A percentile compares a stretch with the other conserved stretches of the same genome.
Evolutionary conservation across 2,888 invertebrate genomes (phyloP).

Genomic region (Tineola bisselliella): DNA sequence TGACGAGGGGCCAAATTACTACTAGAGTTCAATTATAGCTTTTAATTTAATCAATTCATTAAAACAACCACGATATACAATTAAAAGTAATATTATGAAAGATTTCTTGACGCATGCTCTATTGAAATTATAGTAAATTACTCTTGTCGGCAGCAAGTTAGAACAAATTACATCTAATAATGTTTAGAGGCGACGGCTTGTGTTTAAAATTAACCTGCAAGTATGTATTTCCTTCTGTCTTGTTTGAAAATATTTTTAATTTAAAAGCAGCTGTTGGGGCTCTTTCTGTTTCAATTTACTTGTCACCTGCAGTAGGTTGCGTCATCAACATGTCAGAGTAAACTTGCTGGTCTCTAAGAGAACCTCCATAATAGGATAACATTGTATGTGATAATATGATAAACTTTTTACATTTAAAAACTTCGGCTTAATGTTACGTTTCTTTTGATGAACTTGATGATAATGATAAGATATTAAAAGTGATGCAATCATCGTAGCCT

Average conservation of each 20-base stretch:
- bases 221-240: neutral
- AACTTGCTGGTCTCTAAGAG: neutral
- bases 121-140: slow-evolving; percentile 17
- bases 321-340: neutral
- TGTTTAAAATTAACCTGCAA: slow-evolving; percentile 10
- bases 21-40: no score
- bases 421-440: no score
- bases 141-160: slow-evolving; percentile 16
- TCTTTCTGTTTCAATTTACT: neutral
- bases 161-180: slow-evolving; percentile 20
- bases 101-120: neutral
- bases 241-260: neutral
- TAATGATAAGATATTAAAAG: no score
- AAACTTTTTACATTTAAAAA: no score
- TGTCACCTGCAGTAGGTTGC: neutral
- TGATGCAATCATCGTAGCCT: no score
- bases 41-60: no score
- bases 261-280: neutral
- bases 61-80: neutral
- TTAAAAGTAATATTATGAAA: neutral
- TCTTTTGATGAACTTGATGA: no score
- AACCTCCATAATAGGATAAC: neutral
- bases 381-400: no score
- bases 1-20: no score
- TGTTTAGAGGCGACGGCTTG: slow-evolving; percentile 22